Percentiles rank a stretch among this genome's conserved stretches.
phyloP scores from a whole-genome alignment of 64 coral and sea anemone species.

The Montipora efflorescens region DNA sequence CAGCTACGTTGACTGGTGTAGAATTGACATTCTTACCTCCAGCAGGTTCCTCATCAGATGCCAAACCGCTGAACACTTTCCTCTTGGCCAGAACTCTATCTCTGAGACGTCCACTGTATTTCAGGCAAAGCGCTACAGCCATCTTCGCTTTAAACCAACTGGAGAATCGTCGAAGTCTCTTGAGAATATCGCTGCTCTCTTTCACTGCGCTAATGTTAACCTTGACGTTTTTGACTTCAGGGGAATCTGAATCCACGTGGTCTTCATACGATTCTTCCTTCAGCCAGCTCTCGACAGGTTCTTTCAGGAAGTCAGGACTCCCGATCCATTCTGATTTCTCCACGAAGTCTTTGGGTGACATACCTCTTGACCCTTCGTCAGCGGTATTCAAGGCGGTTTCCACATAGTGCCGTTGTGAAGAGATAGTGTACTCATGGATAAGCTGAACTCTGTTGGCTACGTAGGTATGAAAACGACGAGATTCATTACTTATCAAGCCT shows the following conservation, averaged over 20 bases:
- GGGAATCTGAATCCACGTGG: slow-evolving; percentile 31
- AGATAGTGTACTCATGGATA: no score
- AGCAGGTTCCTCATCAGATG: background rate
- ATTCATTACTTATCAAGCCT: no score
- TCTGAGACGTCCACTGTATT: slow-evolving; percentile 29
- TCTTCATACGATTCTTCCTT: slow-evolving; percentile 43
- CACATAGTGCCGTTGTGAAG: no score
- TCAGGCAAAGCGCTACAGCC: slow-evolving; percentile 36
- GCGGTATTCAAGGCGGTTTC: no score
- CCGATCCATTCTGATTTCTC: no score
- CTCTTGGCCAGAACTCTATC: background rate
- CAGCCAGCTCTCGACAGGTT: slow-evolving; percentile 8
- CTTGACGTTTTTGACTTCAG: slow-evolving; percentile 35
- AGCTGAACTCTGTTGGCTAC: no score
- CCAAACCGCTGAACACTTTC: background rate
- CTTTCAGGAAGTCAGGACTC: background rate
- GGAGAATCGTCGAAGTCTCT: slow-evolving; percentile 47
- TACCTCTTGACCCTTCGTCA: no score
- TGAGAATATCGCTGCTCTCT: slow-evolving; percentile 33
- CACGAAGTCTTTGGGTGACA: no score
- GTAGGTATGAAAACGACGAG: no score
- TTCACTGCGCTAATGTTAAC: background rate
- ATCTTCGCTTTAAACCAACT: slow-evolving; percentile 46
- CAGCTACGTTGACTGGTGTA: background rate
- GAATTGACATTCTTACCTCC: background rate